A percentile compares a stretch with the other conserved stretches of the same genome.
Conservation (phyloP, 2,888 invertebrate species). For the Geophilus truncorum region DNA sequence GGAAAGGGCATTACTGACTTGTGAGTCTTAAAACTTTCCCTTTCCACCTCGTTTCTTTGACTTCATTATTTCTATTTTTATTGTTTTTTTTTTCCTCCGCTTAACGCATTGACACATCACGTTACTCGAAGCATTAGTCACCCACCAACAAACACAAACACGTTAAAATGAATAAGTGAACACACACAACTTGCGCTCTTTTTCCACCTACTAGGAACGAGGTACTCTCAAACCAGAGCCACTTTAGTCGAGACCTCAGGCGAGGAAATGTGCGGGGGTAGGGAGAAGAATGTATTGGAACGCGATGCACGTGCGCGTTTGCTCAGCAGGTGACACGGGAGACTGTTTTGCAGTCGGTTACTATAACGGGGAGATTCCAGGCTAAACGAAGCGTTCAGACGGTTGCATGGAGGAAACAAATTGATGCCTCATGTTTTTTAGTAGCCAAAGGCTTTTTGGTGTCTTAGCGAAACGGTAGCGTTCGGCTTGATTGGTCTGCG, state of each 20-base stretch:
- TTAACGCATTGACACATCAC: background rate
- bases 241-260: background rate
- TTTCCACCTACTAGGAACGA: background rate
- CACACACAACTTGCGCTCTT: background rate
- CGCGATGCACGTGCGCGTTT: constrained; percentile 25
- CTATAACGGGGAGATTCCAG: background rate
- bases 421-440: constrained; percentile 5
- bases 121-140: background rate
- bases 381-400: constrained; percentile 1
- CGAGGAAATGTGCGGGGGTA: background rate
- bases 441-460: background rate
- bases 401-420: background rate
- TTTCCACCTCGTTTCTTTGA: no score
- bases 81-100: background rate
- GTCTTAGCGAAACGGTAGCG: background rate
- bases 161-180: background rate
- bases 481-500: background rate
- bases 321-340: constrained; percentile 18
- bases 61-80: no score
- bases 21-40: no score
- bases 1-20: no score
- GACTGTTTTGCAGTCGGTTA: constrained; percentile 11
- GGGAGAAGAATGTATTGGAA: constrained; percentile 1
- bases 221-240: constrained; percentile 15
- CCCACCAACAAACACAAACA: background rate